Percentiles rank a stretch among this genome's conserved stretches.
Conservation (phyloP, 2,113 vertebrate genomes). For the Atherinomorus stipes region DNA sequence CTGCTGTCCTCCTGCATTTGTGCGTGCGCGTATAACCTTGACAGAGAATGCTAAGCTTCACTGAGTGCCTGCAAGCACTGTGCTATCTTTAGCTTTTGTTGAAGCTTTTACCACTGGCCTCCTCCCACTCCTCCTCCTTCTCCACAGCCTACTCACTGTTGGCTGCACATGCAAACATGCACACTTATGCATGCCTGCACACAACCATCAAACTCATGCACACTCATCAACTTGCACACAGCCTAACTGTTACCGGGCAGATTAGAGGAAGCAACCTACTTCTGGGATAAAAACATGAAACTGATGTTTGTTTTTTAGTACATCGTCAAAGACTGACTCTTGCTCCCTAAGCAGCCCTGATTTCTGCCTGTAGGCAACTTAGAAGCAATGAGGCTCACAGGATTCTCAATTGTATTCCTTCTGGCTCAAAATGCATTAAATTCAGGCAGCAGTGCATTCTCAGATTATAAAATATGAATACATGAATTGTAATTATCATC, state of each 20-base stretch:
- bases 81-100: constrained; percentile 84
- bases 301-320: constrained; percentile 66
- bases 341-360: constrained; percentile 58
- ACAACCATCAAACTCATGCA: constrained; percentile 37
- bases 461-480: constrained; percentile 31
- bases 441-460: constrained; percentile 12
- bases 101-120: constrained; percentile 75
- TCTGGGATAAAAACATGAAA: constrained; percentile 68
- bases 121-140: constrained; percentile 64
- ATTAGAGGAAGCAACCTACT: constrained; percentile 75
- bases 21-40: constrained; percentile 74
- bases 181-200: constrained; percentile 71
- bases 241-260: constrained; percentile 83
- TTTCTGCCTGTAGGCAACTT: constrained; percentile 62
- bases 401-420: constrained; percentile 22
- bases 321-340: constrained; percentile 60
- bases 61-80: constrained; percentile 77
- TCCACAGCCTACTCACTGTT: constrained; percentile 69
- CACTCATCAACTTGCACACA: constrained; percentile 44
- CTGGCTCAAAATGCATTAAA: constrained; percentile 25
- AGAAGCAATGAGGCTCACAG: constrained; percentile 38
- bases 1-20: constrained; percentile 28
- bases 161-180: constrained; percentile 75
- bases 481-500: constrained; percentile 37
- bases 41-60: constrained; percentile 69